Conservation (phyloP, 2,797 vertebrate genomes). For the Pipistrellus kuhlii region DNA sequence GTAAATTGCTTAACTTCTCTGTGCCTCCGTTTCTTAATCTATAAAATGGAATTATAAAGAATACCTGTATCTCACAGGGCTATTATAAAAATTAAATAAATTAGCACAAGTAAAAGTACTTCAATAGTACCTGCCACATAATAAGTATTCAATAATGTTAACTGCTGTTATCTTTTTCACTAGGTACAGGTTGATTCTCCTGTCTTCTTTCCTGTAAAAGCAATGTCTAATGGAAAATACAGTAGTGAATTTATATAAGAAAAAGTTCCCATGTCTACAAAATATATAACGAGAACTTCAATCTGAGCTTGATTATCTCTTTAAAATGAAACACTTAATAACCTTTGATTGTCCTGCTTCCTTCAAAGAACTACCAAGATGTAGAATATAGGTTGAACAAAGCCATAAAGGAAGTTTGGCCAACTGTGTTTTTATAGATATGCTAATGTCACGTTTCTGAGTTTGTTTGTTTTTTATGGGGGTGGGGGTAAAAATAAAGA, state of each 20-base stretch:
- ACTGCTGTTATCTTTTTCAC: background rate
- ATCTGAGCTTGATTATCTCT: background rate
- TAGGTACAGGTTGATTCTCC: background rate
- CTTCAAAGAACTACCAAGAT: background rate
- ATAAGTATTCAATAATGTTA: background rate
- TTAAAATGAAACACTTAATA: background rate
- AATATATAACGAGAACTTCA: background rate
- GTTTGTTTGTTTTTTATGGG: background rate
- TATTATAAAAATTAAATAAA: conserved; percentile 10
- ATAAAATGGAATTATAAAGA: conserved; percentile 6
- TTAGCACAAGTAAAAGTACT: background rate
- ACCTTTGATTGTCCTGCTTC: background rate
- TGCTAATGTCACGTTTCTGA: background rate
- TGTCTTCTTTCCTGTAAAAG: background rate
- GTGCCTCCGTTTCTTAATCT: conserved; percentile 32
- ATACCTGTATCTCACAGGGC: background rate
- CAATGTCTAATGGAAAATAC: background rate
- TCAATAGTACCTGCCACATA: background rate
- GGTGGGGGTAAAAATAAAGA: background rate
- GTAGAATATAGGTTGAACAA: background rate
- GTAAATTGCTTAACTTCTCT: background rate
- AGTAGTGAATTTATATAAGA: background rate
- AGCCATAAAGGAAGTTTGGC: background rate
- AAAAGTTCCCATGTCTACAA: background rate
- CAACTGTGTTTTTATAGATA: background rate